A percentile compares a stretch with the other conserved stretches of the same genome.
These are phyloP conservation scores for Danio choprae DNA, from an alignment of 2,797 vertebrate species.

Conservation along the genomic window DNA sequence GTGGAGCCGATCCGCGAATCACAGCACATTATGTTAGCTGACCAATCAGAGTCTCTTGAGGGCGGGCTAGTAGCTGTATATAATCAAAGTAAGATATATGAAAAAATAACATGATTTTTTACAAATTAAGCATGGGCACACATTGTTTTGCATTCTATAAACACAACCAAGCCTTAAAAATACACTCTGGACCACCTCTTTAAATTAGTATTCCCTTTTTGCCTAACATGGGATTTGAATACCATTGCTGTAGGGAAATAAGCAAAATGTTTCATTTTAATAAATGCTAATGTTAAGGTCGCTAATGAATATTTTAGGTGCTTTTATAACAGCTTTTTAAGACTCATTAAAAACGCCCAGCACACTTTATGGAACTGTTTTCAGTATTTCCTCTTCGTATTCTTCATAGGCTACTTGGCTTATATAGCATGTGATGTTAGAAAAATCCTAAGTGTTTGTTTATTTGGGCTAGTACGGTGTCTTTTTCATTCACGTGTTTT, in stretches of 20 bases:
- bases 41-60: too few species aligned
- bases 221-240: neutral
- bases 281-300: neutral
- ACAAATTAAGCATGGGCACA: too few species aligned
- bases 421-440: neutral
- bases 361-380: slow-evolving; percentile 12
- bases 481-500: slow-evolving; percentile 5
- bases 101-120: too few species aligned
- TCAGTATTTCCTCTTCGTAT: neutral
- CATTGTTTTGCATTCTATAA: too few species aligned
- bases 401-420: neutral
- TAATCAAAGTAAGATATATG: too few species aligned
- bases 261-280: neutral
- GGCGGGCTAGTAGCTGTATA: too few species aligned
- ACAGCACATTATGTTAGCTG: too few species aligned
- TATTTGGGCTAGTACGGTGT: neutral
- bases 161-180: too few species aligned
- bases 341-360: neutral
- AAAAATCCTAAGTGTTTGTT: neutral
- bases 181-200: too few species aligned
- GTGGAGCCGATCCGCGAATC: too few species aligned
- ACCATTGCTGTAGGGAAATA: neutral
- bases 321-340: neutral
- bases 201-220: neutral
- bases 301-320: neutral